These are phyloP conservation scores for Platyscapa corneri DNA, from an alignment of 1,140 invertebrate species.

Conservation along the genomic window DNA sequence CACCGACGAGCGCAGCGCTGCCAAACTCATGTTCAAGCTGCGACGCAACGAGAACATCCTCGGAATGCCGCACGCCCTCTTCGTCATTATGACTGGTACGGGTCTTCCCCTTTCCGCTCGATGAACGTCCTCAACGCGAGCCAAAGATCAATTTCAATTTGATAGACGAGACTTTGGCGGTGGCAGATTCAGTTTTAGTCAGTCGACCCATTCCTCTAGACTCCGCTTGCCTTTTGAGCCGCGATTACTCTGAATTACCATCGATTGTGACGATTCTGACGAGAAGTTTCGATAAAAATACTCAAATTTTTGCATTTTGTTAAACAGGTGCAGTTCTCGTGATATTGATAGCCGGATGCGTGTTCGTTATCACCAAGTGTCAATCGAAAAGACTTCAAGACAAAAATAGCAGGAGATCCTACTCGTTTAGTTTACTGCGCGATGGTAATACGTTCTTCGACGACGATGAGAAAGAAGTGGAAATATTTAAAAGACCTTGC, in stretches of 20 bases:
- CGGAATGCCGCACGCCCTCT: constrained; percentile 83
- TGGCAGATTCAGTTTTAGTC: too few relatives aligned
- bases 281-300: too few relatives aligned
- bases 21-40: constrained; percentile 79
- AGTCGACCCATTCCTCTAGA: too few relatives aligned
- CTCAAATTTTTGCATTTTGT: constrained; percentile 41
- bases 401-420: constrained; percentile 65
- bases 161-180: too few relatives aligned
- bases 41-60: constrained; percentile 79
- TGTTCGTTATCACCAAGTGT: constrained; percentile 66
- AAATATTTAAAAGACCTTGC: constrained; percentile 77
- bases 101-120: too few relatives aligned
- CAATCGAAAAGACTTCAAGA: constrained; percentile 67
- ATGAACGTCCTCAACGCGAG: too few relatives aligned
- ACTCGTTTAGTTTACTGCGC: constrained; percentile 70
- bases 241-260: too few relatives aligned
- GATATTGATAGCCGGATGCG: constrained; percentile 55
- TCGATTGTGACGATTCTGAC: too few relatives aligned
- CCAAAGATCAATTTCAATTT: too few relatives aligned
- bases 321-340: constrained; percentile 63
- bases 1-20: not conserved
- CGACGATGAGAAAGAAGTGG: constrained; percentile 79
- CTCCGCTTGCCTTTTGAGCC: too few relatives aligned
- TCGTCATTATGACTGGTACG: constrained; percentile 82
- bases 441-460: constrained; percentile 73